A percentile compares a stretch with the other conserved stretches of the same genome.
phyloP scores from a whole-genome alignment of 2,797 vertebrate genomes.

The Enteromius treurensis region DNA sequence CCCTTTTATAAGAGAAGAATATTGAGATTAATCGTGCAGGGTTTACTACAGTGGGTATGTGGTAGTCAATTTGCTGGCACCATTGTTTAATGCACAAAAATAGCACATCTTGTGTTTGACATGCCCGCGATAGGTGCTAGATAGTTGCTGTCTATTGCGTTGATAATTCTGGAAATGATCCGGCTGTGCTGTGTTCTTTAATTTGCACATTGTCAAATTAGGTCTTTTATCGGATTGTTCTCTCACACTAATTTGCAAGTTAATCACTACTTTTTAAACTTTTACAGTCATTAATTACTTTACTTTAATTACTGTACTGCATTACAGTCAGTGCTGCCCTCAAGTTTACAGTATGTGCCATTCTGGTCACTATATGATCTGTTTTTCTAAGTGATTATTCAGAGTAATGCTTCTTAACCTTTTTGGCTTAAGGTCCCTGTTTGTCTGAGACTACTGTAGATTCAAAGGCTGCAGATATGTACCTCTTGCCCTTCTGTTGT shows the following conservation, averaged over 20 bases:
- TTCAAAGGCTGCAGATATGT: background rate
- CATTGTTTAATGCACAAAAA: background rate
- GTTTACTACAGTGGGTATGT: background rate
- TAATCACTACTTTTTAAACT: background rate
- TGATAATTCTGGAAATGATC: too few species aligned
- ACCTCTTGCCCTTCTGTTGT: background rate
- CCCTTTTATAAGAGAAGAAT: too few species aligned
- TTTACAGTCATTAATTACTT: background rate
- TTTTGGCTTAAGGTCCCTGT: background rate
- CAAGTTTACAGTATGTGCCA: background rate
- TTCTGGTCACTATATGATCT: background rate
- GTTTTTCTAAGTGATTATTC: background rate
- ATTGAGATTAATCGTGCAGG: too few species aligned
- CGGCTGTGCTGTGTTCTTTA: too few species aligned
- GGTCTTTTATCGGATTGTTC: too few species aligned
- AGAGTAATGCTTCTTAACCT: background rate
- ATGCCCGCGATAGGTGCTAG: too few species aligned
- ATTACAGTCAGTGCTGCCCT: background rate
- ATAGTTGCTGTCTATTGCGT: too few species aligned
- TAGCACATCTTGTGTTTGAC: too few species aligned
- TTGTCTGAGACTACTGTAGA: background rate
- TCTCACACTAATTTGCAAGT: background rate
- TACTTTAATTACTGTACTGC: background rate
- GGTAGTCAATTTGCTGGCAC: background rate
- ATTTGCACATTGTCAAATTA: too few species aligned